Percentiles rank a stretch among this genome's conserved stretches.
phyloP scores from a whole-genome alignment of 1,140 invertebrate species.

The Leptopilina boulardi region DNA sequence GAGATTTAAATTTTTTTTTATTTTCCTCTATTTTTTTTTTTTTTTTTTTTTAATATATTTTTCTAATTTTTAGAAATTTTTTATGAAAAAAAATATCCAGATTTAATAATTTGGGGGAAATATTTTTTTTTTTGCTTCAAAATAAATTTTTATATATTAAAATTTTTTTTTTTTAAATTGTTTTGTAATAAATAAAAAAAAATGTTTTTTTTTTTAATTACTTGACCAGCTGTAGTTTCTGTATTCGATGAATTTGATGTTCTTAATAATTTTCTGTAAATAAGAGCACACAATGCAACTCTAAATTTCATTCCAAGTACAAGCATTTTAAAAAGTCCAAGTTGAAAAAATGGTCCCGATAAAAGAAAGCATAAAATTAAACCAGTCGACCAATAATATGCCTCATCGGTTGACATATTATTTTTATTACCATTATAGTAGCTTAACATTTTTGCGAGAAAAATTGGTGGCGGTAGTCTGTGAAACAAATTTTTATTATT shows the following conservation, averaged over 20 bases:
- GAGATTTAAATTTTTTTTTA: not conserved
- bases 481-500: too few relatives aligned
- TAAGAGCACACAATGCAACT: conserved; percentile 84
- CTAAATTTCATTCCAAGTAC: conserved; percentile 87
- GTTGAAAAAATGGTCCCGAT: conserved; percentile 85
- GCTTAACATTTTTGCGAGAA: conserved; percentile 82
- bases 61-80: too few relatives aligned
- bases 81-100: too few relatives aligned
- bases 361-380: conserved; percentile 83
- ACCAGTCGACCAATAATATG: conserved; percentile 80
- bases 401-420: conserved; percentile 72
- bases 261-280: conserved; percentile 85
- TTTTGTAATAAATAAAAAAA: too few relatives aligned
- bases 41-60: not conserved
- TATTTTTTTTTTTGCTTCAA: too few relatives aligned
- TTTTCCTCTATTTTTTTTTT: too few relatives aligned
- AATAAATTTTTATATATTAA: too few relatives aligned
- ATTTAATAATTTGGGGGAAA: too few relatives aligned
- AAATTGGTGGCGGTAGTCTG: conserved; percentile 84
- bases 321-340: conserved; percentile 84
- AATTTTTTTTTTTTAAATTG: too few relatives aligned
- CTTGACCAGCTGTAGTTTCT: conserved; percentile 66
- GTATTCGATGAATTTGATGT: conserved; percentile 52
- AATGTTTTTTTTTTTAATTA: conserved; percentile 13
- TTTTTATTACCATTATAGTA: conserved; percentile 77